A percentile compares a stretch with the other conserved stretches of the same genome.
These are phyloP conservation scores for Isichthys henryi DNA, from an alignment of 2,113 vertebrate species.

Conservation along the genomic window DNA sequence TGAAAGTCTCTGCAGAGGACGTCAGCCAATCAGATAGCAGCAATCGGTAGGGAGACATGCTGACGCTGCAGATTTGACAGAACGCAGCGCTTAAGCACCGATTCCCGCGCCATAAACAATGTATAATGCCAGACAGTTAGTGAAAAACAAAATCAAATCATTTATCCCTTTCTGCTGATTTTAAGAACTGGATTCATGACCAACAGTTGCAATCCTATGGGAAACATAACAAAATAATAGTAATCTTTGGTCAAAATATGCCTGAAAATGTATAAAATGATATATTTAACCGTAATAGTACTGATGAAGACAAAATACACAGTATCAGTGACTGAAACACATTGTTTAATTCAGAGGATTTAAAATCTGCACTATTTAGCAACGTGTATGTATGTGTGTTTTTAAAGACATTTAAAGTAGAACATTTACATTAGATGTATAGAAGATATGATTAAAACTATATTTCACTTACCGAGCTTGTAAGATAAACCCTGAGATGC, in stretches of 20 bases:
- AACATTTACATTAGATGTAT: not conserved
- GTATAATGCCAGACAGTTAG: not conserved
- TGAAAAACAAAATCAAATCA: not conserved
- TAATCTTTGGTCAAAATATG: not conserved
- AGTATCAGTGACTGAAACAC: not conserved
- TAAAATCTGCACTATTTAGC: not conserved
- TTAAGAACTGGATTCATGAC: not conserved
- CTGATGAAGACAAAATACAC: not conserved
- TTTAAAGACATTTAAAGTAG: not conserved
- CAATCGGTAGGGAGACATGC: not conserved
- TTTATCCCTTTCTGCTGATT: not conserved
- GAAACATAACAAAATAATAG: not conserved
- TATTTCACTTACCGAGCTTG: slow-evolving; percentile 17
- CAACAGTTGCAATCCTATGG: not conserved
- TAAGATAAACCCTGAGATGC: not conserved
- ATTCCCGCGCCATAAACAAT: not conserved
- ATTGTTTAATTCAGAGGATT: not conserved
- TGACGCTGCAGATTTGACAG: not conserved
- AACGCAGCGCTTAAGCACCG: not conserved
- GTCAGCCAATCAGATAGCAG: not conserved
- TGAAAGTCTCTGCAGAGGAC: not conserved
- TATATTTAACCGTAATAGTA: not conserved
- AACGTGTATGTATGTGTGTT: not conserved
- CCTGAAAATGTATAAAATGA: not conserved
- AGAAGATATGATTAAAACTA: not conserved